Evolutionary conservation across 1,140 invertebrate species (phyloP).

Genomic region (Grapholita molesta): DNA sequence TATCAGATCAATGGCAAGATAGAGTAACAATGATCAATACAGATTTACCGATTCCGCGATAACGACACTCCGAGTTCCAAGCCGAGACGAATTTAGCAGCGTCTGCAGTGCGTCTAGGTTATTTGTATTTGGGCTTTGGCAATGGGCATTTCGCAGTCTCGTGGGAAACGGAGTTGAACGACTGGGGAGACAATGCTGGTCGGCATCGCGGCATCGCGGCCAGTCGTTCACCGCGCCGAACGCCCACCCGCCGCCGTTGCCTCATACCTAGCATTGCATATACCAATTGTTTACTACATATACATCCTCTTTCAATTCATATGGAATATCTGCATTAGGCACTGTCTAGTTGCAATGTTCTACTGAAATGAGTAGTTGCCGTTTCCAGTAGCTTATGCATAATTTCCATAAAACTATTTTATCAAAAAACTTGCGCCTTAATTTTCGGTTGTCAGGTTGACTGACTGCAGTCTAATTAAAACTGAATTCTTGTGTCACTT

Average conservation of each 20-base stretch:
- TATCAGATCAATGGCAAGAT: slow-evolving; percentile 5
- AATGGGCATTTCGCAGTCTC: slow-evolving; percentile 65
- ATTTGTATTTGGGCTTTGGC: slow-evolving; percentile 69
- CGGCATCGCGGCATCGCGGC: slow-evolving; percentile 34
- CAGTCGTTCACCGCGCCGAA: slow-evolving; percentile 48
- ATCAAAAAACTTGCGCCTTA: background rate
- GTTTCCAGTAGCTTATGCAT: too few species aligned
- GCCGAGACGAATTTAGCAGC: slow-evolving; percentile 63
- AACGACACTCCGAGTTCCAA: slow-evolving; percentile 24
- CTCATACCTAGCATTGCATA: slow-evolving; percentile 20
- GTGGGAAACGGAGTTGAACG: slow-evolving; percentile 75
- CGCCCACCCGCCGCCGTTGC: slow-evolving; percentile 44
- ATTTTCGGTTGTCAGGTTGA: background rate
- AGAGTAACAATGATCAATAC: slow-evolving; percentile 17
- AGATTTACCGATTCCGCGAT: slow-evolving; percentile 10
- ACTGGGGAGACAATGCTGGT: slow-evolving; percentile 69
- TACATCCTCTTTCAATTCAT: background rate
- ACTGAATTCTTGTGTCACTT: background rate
- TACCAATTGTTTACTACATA: slow-evolving; percentile 7
- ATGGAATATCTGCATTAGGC: background rate
- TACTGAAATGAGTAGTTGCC: background rate
- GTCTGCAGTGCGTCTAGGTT: slow-evolving; percentile 73
- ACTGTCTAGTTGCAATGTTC: background rate
- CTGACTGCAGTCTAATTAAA: slow-evolving; percentile 7
- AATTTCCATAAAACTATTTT: too few species aligned